Evolutionary conservation across 1,140 invertebrate species (phyloP).

Genomic region (Drosophila pseudoobscura): DNA sequence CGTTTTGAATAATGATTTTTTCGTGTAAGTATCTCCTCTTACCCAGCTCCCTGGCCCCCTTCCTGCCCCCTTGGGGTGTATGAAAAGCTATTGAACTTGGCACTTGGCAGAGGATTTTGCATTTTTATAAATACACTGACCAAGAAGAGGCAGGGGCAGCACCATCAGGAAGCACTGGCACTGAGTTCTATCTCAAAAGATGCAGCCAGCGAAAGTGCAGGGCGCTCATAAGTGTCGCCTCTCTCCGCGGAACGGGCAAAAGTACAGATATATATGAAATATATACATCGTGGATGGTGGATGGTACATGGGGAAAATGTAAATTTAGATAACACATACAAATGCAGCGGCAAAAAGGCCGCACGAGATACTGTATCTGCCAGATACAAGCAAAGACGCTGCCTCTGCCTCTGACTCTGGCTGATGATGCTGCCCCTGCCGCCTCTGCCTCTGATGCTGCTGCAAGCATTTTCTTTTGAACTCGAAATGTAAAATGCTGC

Average conservation of each 20-base stretch:
- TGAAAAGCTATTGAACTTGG: slow-evolving; percentile 76
- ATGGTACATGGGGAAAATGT: slow-evolving; percentile 34
- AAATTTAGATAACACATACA: slow-evolving; percentile 70
- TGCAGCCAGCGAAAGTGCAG: slow-evolving; percentile 32
- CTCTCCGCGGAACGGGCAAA: background rate
- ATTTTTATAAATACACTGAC: slow-evolving; percentile 66
- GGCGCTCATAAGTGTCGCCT: slow-evolving; percentile 58
- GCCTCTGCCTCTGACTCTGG: background rate
- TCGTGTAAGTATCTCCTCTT: slow-evolving; percentile 18
- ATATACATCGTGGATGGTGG: too few species aligned
- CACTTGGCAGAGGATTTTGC: slow-evolving; percentile 59
- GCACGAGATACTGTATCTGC: slow-evolving; percentile 63
- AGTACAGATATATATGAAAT: too few species aligned
- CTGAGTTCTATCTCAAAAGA: slow-evolving; percentile 29
- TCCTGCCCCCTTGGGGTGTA: slow-evolving; percentile 9
- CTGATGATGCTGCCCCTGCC: slow-evolving; percentile 16
- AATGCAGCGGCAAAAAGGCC: slow-evolving; percentile 39
- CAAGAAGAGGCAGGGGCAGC: background rate
- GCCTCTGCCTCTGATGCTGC: slow-evolving; percentile 8
- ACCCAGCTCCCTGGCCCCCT: background rate
- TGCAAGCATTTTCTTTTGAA: slow-evolving; percentile 65
- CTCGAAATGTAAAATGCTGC: slow-evolving; percentile 71
- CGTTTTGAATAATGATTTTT: slow-evolving; percentile 64
- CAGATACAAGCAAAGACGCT: slow-evolving; percentile 57
- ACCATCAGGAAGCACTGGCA: slow-evolving; percentile 51